Percentiles rank a stretch among this genome's conserved stretches.
Evolutionary conservation across 2,113 vertebrate genomes (phyloP).

Genomic region (Oryzias curvinotus): DNA sequence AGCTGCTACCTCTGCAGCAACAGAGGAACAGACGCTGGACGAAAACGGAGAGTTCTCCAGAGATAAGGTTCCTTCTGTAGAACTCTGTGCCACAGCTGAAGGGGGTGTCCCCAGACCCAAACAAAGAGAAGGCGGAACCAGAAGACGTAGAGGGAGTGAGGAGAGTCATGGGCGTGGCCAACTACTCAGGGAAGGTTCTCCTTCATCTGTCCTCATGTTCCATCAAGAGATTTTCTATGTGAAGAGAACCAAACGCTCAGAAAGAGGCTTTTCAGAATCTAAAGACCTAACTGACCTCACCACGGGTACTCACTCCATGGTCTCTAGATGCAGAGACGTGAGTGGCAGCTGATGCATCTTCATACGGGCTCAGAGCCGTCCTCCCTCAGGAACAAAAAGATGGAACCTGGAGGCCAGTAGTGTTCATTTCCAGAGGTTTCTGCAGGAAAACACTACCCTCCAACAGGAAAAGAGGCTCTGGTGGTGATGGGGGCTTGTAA

Average conservation of each 20-base stretch:
- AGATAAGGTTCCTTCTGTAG: neutral
- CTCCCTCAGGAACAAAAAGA: neutral
- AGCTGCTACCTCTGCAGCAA: neutral
- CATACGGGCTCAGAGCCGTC: slow-evolving; percentile 10
- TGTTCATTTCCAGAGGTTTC: slow-evolving; percentile 6
- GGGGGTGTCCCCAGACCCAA: too few relatives aligned
- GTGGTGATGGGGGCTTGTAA: slow-evolving; percentile 33
- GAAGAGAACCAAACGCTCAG: neutral
- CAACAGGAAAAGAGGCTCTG: slow-evolving; percentile 35
- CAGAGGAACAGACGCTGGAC: too few relatives aligned
- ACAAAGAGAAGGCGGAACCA: slow-evolving; percentile 6
- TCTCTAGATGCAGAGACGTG: slow-evolving; percentile 3
- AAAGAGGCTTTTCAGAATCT: neutral
- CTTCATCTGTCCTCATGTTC: neutral
- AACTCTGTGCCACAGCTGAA: too few relatives aligned
- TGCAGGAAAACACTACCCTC: slow-evolving; percentile 21
- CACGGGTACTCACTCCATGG: neutral
- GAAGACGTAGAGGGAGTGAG: slow-evolving; percentile 6
- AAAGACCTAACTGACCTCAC: neutral
- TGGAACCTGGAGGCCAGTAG: neutral
- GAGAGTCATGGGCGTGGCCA: slow-evolving; percentile 31
- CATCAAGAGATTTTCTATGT: slow-evolving; percentile 1
- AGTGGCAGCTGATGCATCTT: slow-evolving; percentile 21
- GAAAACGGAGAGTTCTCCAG: too few relatives aligned
- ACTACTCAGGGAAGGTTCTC: neutral